phyloP scores from a whole-genome alignment of 1,140 invertebrate species.

The Calliopsis andreniformis region DNA sequence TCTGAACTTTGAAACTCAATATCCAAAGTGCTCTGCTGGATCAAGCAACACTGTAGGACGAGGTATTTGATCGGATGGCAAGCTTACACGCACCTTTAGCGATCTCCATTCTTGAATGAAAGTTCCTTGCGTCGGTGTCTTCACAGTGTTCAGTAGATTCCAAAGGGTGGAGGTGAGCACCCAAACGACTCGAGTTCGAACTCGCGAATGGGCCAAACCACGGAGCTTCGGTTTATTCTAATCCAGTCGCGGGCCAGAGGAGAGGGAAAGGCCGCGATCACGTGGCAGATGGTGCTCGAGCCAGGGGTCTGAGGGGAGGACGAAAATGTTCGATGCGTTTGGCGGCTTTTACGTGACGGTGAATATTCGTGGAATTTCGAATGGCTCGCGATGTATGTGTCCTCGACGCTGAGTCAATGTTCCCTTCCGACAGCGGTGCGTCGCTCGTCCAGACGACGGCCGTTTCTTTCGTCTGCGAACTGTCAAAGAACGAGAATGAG shows the following conservation, averaged over 20 bases:
- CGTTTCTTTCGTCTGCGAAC: neutral
- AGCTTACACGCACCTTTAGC: slow-evolving; percentile 69
- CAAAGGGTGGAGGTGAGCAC: neutral
- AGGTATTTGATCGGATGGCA: neutral
- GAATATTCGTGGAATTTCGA: slow-evolving; percentile 68
- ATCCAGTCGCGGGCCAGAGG: slow-evolving; percentile 44
- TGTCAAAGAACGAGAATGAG: too few species aligned
- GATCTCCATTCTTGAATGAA: slow-evolving; percentile 67
- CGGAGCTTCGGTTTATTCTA: slow-evolving; percentile 73
- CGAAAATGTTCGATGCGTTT: slow-evolving; percentile 41
- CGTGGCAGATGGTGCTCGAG: slow-evolving; percentile 38
- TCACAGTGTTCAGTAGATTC: neutral
- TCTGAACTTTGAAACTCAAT: neutral
- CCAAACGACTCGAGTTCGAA: slow-evolving; percentile 57
- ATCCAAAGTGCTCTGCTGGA: neutral
- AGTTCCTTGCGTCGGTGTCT: neutral
- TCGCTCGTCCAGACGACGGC: neutral
- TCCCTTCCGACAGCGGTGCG: slow-evolving; percentile 28
- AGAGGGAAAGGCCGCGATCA: slow-evolving; percentile 55
- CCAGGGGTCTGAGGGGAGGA: neutral
- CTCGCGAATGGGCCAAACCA: slow-evolving; percentile 64
- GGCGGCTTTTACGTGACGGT: slow-evolving; percentile 20
- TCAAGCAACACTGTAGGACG: neutral
- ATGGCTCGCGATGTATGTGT: slow-evolving; percentile 34
- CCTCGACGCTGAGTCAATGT: slow-evolving; percentile 58